A percentile compares a stretch with the other conserved stretches of the same genome.
phyloP scores from a whole-genome alignment of 2,113 vertebrate genomes.

The Notechis scutatus region DNA sequence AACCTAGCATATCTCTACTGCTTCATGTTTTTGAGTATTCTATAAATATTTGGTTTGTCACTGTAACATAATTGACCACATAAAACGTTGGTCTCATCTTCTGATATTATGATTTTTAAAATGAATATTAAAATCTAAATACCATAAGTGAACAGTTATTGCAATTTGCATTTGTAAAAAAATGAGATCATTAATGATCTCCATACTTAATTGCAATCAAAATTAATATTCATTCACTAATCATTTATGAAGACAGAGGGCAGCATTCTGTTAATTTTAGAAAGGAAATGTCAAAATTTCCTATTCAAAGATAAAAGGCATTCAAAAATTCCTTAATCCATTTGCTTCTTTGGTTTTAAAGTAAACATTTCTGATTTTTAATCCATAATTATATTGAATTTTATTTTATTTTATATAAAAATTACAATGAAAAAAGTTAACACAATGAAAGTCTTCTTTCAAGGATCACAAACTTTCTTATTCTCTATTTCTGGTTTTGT shows the following conservation, averaged over 20 bases:
- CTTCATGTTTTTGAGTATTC: background rate
- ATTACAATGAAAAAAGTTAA: conserved; percentile 20
- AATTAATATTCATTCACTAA: background rate
- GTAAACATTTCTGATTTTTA: conserved; percentile 17
- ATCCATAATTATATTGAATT: conserved; percentile 24
- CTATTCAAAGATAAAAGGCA: background rate
- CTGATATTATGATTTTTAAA: background rate
- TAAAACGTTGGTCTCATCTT: background rate
- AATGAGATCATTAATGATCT: background rate
- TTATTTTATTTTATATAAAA: background rate
- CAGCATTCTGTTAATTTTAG: background rate
- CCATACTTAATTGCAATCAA: background rate
- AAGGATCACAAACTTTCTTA: conserved; percentile 57
- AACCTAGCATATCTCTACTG: background rate
- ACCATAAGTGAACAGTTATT: background rate
- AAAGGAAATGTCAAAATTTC: background rate
- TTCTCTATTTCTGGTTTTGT: conserved; percentile 68
- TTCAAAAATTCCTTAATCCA: accelerated
- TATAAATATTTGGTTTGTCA: background rate
- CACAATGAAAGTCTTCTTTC: conserved; percentile 47
- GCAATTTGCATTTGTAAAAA: background rate
- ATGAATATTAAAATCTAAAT: background rate
- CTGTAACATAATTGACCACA: background rate
- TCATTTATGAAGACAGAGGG: background rate
- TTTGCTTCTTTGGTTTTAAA: background rate